phyloP scores from a whole-genome alignment of 2,113 vertebrate species.

The Nothoprocta pentlandii region DNA sequence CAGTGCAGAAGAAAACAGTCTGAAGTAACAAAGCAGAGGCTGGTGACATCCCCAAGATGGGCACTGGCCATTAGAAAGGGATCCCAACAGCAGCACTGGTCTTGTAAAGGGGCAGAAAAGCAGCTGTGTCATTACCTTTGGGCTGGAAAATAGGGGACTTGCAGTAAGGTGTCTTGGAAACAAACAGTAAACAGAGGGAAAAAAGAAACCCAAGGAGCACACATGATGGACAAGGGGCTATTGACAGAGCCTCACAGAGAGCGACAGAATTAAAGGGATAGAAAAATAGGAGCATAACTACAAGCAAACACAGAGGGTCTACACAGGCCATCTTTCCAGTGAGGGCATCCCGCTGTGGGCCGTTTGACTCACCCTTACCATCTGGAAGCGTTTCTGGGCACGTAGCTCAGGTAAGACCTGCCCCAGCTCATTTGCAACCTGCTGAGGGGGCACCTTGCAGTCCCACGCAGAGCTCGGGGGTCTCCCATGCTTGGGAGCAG shows the following conservation, averaged over 20 bases:
- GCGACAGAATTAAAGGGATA: neutral
- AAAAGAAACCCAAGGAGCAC: neutral
- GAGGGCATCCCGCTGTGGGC: neutral
- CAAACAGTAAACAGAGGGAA: neutral
- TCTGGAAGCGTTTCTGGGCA: neutral
- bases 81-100: neutral
- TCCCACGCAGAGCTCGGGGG: neutral
- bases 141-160: neutral
- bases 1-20: neutral
- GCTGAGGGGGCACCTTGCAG: neutral
- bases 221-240: neutral
- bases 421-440: neutral
- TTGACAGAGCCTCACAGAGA: neutral
- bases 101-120: neutral
- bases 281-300: neutral
- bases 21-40: neutral
- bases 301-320: neutral
- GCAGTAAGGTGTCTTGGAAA: neutral
- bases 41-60: neutral
- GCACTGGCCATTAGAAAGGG: neutral
- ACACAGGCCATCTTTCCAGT: neutral
- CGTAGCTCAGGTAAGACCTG: neutral
- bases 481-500: neutral
- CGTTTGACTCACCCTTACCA: neutral
- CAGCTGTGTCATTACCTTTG: neutral